Percentiles rank a stretch among this genome's conserved stretches.
Evolutionary conservation across 2,113 vertebrate species (phyloP).

Genomic region (Callipepla californica): DNA sequence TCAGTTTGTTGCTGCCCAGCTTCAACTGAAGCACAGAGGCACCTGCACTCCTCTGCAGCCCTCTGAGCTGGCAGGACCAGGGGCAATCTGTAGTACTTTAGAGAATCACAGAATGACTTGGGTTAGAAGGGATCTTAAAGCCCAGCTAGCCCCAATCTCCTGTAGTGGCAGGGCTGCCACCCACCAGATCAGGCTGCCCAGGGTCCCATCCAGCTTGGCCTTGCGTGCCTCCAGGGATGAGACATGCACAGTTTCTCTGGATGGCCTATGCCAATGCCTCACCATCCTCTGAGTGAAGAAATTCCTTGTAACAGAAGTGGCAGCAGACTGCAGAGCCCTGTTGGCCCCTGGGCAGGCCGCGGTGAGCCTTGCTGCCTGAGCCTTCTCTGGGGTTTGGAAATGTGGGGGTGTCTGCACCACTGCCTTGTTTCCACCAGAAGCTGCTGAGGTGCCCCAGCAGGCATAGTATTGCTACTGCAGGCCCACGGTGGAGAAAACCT

Average conservation of each 20-base stretch:
- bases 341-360: rapidly evolving
- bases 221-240: background rate
- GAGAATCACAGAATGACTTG: background rate
- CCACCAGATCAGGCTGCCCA: background rate
- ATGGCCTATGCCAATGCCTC: background rate
- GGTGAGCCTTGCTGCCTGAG: rapidly evolving
- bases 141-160: background rate
- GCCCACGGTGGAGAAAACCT: background rate
- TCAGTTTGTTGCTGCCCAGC: background rate
- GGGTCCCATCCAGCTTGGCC: background rate
- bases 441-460: rapidly evolving
- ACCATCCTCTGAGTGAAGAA: background rate
- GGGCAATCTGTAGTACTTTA: background rate
- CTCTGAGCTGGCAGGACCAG: background rate
- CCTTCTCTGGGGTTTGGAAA: background rate
- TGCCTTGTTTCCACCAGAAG: background rate
- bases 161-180: background rate
- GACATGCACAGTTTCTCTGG: background rate
- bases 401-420: rapidly evolving
- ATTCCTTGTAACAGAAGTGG: background rate
- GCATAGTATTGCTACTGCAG: rapidly evolving
- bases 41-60: background rate
- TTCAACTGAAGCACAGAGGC: background rate
- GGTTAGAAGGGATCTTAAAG: background rate
- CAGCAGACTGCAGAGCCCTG: background rate